A percentile compares a stretch with the other conserved stretches of the same genome.
These are phyloP conservation scores for Adrianichthys oophorus DNA, from an alignment of 2,797 vertebrate species.

Conservation along the genomic window DNA sequence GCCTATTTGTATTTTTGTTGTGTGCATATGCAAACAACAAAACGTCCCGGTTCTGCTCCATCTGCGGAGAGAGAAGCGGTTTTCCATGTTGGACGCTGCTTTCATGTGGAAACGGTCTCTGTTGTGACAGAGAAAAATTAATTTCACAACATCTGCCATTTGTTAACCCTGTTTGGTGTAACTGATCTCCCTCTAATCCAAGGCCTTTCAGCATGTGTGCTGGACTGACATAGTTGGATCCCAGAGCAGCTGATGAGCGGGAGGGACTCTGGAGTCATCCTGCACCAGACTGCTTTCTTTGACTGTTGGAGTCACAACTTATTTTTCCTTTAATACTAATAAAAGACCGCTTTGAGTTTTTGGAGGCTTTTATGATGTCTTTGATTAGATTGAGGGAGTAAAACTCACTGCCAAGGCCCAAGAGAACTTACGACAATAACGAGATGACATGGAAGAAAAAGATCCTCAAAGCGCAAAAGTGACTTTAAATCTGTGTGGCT, in stretches of 20 bases:
- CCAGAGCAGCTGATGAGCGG: conserved; percentile 30
- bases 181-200: conserved; percentile 71
- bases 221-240: conserved; percentile 64
- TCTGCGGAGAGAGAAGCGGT: conserved; percentile 47
- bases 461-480: too few relatives aligned
- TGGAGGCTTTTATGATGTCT: too few relatives aligned
- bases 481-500: too few relatives aligned
- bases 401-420: too few relatives aligned
- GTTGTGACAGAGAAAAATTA: conserved; percentile 73
- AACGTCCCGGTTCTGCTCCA: conserved; percentile 52
- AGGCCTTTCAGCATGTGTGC: conserved; percentile 59
- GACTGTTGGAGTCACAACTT: conserved; percentile 4
- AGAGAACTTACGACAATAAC: too few relatives aligned
- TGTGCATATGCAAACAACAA: conserved; percentile 54
- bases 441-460: too few relatives aligned
- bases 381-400: too few relatives aligned
- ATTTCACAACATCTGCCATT: conserved; percentile 78
- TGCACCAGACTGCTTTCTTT: conserved; percentile 5
- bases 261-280: not conserved
- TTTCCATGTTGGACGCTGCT: conserved; percentile 64
- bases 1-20: conserved; percentile 62
- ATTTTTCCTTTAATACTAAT: not conserved
- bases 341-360: not conserved
- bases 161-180: conserved; percentile 72
- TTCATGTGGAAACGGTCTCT: conserved; percentile 73